These are phyloP conservation scores for Aphelenchoides avenae DNA, from an alignment of 1,140 invertebrate genomes.

Conservation along the genomic window DNA sequence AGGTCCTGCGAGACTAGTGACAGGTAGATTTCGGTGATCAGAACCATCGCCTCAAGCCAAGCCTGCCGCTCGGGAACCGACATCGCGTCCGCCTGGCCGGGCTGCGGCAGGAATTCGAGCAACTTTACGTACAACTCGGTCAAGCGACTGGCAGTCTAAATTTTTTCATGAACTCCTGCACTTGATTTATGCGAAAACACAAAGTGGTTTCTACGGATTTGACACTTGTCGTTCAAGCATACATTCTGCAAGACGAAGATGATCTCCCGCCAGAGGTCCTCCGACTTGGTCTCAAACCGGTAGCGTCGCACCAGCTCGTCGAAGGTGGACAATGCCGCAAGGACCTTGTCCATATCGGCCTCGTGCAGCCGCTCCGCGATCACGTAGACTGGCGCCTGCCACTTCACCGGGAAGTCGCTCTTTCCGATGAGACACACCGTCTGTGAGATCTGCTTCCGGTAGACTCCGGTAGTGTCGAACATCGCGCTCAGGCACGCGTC, in stretches of 20 bases:
- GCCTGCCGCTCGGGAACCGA: slow-evolving; percentile 4
- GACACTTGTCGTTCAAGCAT: too few relatives aligned
- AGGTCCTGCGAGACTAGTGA: slow-evolving; percentile 43
- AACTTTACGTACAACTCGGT: slow-evolving; percentile 26
- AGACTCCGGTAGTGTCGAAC: slow-evolving; percentile 17
- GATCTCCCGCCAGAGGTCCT: slow-evolving; percentile 29
- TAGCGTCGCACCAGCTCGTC: slow-evolving; percentile 40
- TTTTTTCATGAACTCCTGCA: too few relatives aligned
- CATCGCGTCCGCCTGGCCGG: slow-evolving; percentile 5
- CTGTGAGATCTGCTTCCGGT: slow-evolving; percentile 26
- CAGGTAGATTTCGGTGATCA: slow-evolving; percentile 29
- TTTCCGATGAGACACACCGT: slow-evolving; percentile 39
- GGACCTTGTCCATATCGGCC: slow-evolving; percentile 32
- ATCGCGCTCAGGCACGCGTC: slow-evolving; percentile 17
- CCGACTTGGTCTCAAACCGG: slow-evolving; percentile 27
- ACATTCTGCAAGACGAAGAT: slow-evolving; percentile 32
- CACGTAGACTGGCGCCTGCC: slow-evolving; percentile 29
- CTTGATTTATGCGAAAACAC: too few relatives aligned
- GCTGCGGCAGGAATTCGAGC: slow-evolving; percentile 24
- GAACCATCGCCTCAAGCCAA: slow-evolving; percentile 33
- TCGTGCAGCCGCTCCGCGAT: slow-evolving; percentile 17
- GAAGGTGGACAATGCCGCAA: slow-evolving; percentile 24
- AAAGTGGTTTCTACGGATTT: too few relatives aligned
- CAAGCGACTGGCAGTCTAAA: slow-evolving; percentile 24
- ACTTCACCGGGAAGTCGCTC: slow-evolving; percentile 30